Base-by-base conservation (phyloP, 2,113 vertebrate species). In the Bagarius yarrelli region DNA sequence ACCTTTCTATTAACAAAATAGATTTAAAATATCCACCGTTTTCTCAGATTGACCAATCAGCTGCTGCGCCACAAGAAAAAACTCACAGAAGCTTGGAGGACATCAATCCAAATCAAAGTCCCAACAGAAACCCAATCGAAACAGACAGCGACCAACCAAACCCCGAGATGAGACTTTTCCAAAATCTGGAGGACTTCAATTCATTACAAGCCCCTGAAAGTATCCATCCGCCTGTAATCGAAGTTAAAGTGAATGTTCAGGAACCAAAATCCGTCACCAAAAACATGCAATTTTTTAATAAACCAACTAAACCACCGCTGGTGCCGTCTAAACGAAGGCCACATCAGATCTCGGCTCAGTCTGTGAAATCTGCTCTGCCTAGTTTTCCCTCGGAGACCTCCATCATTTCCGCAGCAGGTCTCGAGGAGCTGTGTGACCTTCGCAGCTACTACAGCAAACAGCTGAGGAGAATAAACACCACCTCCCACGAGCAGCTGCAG, bases 381-480 rank as follows among this genome's bases (percentile, higher is more conserved):
- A 72, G 81, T 77, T 84, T 89, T 19, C 88, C 90, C 0, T 92
- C 92, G 1, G 89, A 88, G 85, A 72, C 85, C 64, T 93, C 92
- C 3, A 76, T 92, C 83, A 88, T 94, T 52, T 94, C 93, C 8
- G 89, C 90, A 18, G 88, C 86, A 23, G 89, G 91, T 2, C 88
- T 88, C 0, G 88, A 88, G 84, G 95, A 94, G 84, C 87, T 93
- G 18, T 86, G 87, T 15, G 86, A 92, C 63, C 88, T 91, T 36
- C 89, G 57, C 71, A 93, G 84, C 84, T 83, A 91, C 84, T 87
- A 90, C 78, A 88, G 85, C 84, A 83, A 86, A 34, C 83, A 90
- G 87, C 88, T 94, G 27, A 81, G 86, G 60, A 88, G 89, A n/a
- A 93, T 93, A 2, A 90, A 94, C 88, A 88, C 92, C 85, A 82